Percentiles rank a stretch among this genome's conserved stretches.
phyloP scores from a whole-genome alignment of 2,888 invertebrate species.

The Byasa hedistus region DNA sequence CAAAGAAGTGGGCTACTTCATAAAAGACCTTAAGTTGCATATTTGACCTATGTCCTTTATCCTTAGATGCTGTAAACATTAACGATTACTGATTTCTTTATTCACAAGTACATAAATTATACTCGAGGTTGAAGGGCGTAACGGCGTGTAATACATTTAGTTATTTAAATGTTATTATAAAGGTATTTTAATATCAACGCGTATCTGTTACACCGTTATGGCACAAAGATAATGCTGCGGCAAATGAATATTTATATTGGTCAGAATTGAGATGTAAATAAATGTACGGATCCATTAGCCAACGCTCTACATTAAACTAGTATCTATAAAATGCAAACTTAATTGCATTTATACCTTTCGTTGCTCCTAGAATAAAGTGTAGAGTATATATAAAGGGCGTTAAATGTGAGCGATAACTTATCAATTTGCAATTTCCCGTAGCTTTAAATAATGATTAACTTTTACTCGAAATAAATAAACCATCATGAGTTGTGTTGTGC shows the following conservation, averaged over 20 bases:
- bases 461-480: background rate
- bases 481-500: background rate
- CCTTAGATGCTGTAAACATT: constrained; percentile 1
- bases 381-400: constrained; percentile 27
- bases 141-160: constrained; percentile 27
- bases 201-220: constrained; percentile 54
- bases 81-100: constrained; percentile 20
- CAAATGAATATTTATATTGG: constrained; percentile 64
- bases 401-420: constrained; percentile 14
- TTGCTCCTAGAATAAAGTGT: constrained; percentile 35
- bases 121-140: constrained; percentile 35
- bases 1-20: background rate
- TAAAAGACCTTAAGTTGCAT: background rate
- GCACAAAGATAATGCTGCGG: constrained; percentile 53
- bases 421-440: background rate
- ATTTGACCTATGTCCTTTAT: constrained; percentile 18
- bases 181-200: constrained; percentile 45
- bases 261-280: constrained; percentile 65
- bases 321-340: constrained; percentile 39
- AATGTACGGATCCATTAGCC: constrained; percentile 60
- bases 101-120: constrained; percentile 27
- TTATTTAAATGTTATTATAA: constrained; percentile 38
- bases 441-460: constrained; percentile 2
- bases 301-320: constrained; percentile 47
- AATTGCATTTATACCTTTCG: constrained; percentile 38